Evolutionary conservation across 2,113 vertebrate genomes (phyloP).

Genomic region (Artemisiospiza belli): DNA sequence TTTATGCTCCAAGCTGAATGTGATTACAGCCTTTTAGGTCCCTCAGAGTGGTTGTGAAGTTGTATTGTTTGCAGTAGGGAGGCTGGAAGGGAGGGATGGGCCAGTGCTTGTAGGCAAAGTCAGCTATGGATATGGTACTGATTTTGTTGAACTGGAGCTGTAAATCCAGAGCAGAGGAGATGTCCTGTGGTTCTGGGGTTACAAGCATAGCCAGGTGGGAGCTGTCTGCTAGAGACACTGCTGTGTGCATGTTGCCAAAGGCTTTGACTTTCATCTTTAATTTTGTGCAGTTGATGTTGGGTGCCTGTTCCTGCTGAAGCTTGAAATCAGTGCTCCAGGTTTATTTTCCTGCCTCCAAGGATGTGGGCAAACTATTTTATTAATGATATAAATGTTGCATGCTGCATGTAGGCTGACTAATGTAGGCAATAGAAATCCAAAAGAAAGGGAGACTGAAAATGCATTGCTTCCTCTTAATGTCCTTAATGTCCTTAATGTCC

Average conservation of each 20-base stretch:
- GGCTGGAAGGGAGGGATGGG: background rate
- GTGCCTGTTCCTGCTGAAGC: background rate
- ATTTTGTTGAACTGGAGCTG: background rate
- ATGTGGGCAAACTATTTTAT: background rate
- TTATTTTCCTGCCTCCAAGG: background rate
- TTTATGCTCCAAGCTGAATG: background rate
- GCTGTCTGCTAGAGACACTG: background rate
- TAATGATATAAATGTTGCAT: background rate
- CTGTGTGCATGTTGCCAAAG: background rate
- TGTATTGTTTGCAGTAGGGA: background rate
- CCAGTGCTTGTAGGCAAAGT: fast-evolving
- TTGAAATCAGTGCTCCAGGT: background rate
- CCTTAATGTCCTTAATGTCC: background rate
- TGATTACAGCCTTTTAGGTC: background rate
- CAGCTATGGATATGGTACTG: background rate
- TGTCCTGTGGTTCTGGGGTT: background rate
- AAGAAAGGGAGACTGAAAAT: background rate
- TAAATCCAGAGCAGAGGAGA: background rate
- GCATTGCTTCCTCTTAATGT: background rate
- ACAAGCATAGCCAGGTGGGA: background rate
- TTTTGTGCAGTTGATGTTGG: background rate
- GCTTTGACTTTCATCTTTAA: background rate
- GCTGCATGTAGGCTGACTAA: background rate
- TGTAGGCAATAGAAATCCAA: background rate
- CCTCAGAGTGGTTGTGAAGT: background rate